Evolutionary conservation across 1,140 invertebrate genomes (phyloP).

Genomic region (Saccostrea cuccullata): DNA sequence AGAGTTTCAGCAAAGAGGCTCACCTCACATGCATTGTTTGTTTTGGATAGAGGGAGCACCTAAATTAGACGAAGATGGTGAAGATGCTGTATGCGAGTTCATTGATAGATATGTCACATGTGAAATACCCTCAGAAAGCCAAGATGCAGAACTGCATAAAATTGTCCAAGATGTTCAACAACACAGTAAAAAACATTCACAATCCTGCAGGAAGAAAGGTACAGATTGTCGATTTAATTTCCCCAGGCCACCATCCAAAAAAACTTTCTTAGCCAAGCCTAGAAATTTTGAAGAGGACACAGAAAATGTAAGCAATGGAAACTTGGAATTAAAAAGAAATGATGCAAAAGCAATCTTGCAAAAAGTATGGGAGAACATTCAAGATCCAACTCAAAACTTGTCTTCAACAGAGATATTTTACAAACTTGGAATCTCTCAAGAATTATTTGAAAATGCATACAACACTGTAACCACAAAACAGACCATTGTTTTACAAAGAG

Average conservation of each 20-base stretch:
- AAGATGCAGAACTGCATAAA: neutral
- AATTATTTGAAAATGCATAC: slow-evolving; percentile 27
- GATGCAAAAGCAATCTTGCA: neutral
- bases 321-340: slow-evolving; percentile 3
- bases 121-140: neutral
- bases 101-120: no score
- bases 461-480: slow-evolving; percentile 7
- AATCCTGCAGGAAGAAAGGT: neutral
- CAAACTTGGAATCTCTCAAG: neutral
- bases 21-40: no score
- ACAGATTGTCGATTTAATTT: no score
- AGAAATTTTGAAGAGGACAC: no score
- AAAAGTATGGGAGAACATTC: neutral
- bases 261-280: no score
- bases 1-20: no score
- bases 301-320: no score
- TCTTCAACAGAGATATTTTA: neutral
- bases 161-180: neutral
- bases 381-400: neutral
- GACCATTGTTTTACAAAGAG: no score
- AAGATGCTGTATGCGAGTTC: no score
- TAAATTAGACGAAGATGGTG: no score
- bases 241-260: no score
- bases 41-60: no score
- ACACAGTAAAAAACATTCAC: neutral